phyloP scores from a whole-genome alignment of 1,140 invertebrate species.

The Drosophila mayri region DNA sequence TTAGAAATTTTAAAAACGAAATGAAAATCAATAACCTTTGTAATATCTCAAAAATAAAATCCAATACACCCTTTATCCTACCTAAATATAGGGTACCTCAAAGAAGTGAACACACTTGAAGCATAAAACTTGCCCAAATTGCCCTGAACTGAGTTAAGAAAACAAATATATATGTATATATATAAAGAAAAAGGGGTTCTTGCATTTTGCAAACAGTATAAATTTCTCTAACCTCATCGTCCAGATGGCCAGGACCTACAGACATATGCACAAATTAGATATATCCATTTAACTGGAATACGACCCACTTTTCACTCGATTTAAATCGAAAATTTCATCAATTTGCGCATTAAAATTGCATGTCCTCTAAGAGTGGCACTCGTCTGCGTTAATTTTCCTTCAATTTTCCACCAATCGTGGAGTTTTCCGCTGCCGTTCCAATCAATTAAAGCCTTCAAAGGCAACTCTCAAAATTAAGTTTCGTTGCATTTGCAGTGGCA shows the following conservation, averaged over 20 bases:
- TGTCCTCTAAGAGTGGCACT: neutral
- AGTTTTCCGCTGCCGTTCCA: neutral
- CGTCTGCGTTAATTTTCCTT: constrained; percentile 8
- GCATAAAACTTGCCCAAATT: constrained; percentile 33
- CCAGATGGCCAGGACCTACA: constrained; percentile 2
- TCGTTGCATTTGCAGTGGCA: neutral
- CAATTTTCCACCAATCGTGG: neutral
- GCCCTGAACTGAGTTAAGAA: constrained; percentile 6
- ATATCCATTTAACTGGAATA: neutral
- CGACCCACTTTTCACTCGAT: neutral
- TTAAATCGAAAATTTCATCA: constrained; percentile 5
- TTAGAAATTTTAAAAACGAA: neutral
- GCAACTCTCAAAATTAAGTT: constrained; percentile 22
- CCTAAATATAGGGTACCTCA: constrained; percentile 3
- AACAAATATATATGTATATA: neutral
- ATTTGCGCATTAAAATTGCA: constrained; percentile 11
- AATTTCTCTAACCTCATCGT: neutral
- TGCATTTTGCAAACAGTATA: neutral
- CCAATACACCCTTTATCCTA: neutral
- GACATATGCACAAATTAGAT: constrained; percentile 9
- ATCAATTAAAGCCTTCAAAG: constrained; percentile 36
- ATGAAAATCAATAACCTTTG: neutral
- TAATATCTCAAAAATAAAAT: no score
- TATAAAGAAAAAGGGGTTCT: constrained; percentile 1
- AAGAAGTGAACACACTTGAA: constrained; percentile 27